Percentiles rank a stretch among this genome's conserved stretches.
Conservation (phyloP, 2,113 vertebrate genomes). For the Axis porcinus region DNA sequence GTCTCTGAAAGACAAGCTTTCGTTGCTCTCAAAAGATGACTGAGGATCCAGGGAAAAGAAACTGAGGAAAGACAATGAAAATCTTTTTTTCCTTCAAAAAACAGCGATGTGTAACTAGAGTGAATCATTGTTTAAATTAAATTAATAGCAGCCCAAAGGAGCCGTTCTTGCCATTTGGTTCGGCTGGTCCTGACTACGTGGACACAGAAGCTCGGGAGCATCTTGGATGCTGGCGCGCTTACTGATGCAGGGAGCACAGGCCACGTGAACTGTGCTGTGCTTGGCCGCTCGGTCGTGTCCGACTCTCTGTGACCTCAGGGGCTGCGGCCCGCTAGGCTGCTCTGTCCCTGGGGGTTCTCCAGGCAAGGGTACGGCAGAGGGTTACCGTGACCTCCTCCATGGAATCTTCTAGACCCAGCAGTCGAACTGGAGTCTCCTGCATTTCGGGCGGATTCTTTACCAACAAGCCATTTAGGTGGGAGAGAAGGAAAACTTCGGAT, state of each 20-base stretch:
- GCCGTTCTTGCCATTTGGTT: background rate
- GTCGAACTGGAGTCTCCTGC: background rate
- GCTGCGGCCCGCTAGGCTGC: fast-evolving
- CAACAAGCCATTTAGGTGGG: background rate
- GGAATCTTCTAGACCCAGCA: background rate
- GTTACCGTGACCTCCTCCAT: background rate
- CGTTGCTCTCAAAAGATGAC: background rate
- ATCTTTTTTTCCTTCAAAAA: background rate
- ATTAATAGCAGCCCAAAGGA: background rate
- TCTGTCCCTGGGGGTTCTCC: background rate
- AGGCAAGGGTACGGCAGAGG: background rate
- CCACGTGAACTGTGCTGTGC: fast-evolving
- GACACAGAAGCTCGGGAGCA: background rate
- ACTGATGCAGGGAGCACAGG: background rate
- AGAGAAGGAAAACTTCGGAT: background rate
- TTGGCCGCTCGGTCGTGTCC: fast-evolving
- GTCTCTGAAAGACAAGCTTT: background rate
- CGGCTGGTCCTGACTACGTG: background rate
- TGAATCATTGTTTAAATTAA: background rate
- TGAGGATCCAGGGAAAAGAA: background rate
- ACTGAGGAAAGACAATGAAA: background rate
- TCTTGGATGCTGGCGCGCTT: background rate
- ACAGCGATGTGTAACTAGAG: background rate
- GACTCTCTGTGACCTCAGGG: background rate
- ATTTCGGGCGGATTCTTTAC: background rate